These are phyloP conservation scores for Rhopalosiphum maidis DNA, from an alignment of 1,140 invertebrate genomes.

Conservation along the genomic window DNA sequence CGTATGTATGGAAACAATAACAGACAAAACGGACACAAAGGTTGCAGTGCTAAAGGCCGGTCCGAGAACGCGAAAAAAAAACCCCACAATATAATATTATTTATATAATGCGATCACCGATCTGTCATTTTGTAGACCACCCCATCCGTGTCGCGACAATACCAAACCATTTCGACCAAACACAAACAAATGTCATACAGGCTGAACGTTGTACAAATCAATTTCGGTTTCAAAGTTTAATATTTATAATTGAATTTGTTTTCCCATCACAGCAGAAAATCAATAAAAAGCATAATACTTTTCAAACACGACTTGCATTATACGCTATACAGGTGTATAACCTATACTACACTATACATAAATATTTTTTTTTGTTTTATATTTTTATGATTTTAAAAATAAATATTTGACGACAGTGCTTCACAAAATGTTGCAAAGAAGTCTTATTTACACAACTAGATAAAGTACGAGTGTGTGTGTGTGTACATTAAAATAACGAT, in stretches of 20 bases:
- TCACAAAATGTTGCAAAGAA: neutral
- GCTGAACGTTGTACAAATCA: neutral
- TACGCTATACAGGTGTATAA: neutral
- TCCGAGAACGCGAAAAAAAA: neutral
- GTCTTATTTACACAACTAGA: neutral
- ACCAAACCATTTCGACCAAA: neutral
- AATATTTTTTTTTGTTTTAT: neutral
- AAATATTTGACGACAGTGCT: neutral
- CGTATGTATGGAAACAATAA: too few species aligned
- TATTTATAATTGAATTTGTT: constrained; percentile 16
- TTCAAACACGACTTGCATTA: neutral
- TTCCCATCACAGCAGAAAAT: neutral
- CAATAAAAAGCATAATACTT: neutral
- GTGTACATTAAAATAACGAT: neutral
- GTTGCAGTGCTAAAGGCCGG: neutral
- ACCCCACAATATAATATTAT: neutral
- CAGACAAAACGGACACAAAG: neutral
- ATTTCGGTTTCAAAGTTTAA: constrained; percentile 5
- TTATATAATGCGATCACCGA: neutral
- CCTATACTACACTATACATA: neutral
- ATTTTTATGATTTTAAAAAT: neutral
- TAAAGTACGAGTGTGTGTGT: neutral
- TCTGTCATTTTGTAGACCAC: neutral
- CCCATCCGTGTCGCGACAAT: neutral
- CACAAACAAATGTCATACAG: neutral